Evolutionary conservation across 2,113 vertebrate species (phyloP).

Genomic region (Pseudopodoces humilis): DNA sequence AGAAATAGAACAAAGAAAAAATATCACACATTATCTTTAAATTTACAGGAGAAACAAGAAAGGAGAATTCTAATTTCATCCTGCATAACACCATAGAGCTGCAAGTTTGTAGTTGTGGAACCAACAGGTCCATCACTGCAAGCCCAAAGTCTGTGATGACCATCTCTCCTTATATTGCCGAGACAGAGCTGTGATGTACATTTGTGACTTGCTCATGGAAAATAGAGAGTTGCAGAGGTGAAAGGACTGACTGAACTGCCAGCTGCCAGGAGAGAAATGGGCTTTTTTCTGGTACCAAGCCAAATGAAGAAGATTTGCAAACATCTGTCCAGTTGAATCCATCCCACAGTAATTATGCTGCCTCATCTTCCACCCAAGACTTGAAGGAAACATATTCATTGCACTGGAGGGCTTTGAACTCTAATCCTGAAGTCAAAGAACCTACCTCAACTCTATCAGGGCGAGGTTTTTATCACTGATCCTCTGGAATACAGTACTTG

Average conservation of each 20-base stretch:
- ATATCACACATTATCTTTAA: not conserved
- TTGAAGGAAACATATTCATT: not conserved
- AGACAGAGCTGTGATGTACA: not conserved
- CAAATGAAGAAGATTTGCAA: not conserved
- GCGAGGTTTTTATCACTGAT: not conserved
- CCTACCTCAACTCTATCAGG: not conserved
- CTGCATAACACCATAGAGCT: not conserved
- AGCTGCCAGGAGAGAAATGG: not conserved
- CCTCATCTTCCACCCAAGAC: not conserved
- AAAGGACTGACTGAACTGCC: not conserved
- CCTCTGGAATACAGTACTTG: not conserved
- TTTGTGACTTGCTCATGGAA: not conserved
- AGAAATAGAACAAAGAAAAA: not conserved
- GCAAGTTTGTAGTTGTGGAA: not conserved
- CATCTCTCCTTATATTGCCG: not conserved
- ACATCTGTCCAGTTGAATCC: not conserved
- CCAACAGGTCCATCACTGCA: not conserved
- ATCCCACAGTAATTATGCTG: not conserved
- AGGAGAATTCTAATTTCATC: not conserved
- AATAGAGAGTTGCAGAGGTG: not conserved
- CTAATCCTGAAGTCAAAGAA: not conserved
- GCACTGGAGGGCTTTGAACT: not conserved
- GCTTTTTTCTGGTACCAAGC: not conserved
- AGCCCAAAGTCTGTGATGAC: not conserved
- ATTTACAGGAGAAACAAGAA: not conserved